Conservation (phyloP, 2,888 invertebrate genomes). For the Malthinus seriepunctatus region DNA sequence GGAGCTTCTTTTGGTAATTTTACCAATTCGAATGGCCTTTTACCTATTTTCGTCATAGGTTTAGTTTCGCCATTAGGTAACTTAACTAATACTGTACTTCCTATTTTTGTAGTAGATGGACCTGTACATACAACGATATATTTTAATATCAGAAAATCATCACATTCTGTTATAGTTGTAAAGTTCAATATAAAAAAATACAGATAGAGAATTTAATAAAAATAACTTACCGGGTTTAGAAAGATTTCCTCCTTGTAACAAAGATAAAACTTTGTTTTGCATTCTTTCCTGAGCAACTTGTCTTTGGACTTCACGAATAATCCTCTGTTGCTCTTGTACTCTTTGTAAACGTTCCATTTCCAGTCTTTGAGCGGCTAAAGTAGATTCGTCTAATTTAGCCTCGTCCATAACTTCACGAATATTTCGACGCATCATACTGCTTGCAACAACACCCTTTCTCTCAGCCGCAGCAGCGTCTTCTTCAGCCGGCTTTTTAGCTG, state of each 20-base stretch:
- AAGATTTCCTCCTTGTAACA: slow-evolving; percentile 68
- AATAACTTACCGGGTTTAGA: slow-evolving; percentile 45
- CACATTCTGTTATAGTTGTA: too few species aligned
- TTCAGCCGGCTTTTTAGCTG: slow-evolving; percentile 48
- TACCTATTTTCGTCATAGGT: slow-evolving; percentile 52
- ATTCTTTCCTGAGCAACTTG: slow-evolving; percentile 76
- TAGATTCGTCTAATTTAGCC: slow-evolving; percentile 89
- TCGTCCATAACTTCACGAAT: slow-evolving; percentile 94
- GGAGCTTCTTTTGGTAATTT: slow-evolving; percentile 51
- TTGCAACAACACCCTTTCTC: slow-evolving; percentile 42
- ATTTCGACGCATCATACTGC: slow-evolving; percentile 73
- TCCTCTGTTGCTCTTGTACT: slow-evolving; percentile 83
- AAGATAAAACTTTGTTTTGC: slow-evolving; percentile 70
- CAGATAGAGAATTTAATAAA: background rate
- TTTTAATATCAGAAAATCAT: background rate
- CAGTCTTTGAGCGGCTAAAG: slow-evolving; percentile 88
- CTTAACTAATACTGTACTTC: slow-evolving; percentile 54
- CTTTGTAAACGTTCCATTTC: slow-evolving; percentile 86
- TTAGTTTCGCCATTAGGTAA: slow-evolving; percentile 55
- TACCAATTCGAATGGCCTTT: slow-evolving; percentile 52
- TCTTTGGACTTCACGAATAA: slow-evolving; percentile 79
- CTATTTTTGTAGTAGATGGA: slow-evolving; percentile 49
- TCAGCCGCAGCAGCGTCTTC: slow-evolving; percentile 26
- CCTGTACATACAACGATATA: slow-evolving; percentile 38
- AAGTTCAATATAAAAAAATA: too few species aligned